phyloP scores from a whole-genome alignment of 2,888 invertebrate species.

The Hirtodrosophila duncani region DNA sequence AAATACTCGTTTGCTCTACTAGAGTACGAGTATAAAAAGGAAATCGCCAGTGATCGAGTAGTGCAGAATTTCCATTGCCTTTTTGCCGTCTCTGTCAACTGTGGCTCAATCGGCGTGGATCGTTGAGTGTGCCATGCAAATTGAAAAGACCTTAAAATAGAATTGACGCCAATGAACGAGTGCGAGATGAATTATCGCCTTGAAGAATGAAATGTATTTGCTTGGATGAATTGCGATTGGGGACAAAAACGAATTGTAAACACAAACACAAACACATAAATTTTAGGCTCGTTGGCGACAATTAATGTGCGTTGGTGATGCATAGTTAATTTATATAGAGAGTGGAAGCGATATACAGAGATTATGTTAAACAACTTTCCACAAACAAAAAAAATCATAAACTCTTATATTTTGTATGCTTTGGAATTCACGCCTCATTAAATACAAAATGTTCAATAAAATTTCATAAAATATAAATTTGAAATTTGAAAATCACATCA shows the following conservation, averaged over 20 bases:
- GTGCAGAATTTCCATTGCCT: conserved; percentile 37
- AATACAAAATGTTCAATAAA: conserved; percentile 30
- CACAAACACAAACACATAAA: conserved; percentile 47
- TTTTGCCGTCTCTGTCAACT: conserved; percentile 24
- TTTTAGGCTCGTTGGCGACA: conserved; percentile 49
- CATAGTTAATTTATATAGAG: conserved; percentile 43
- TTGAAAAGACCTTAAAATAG: conserved; percentile 74
- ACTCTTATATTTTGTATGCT: too few relatives aligned
- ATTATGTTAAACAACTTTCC: conserved; percentile 53
- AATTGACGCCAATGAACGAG: conserved; percentile 61
- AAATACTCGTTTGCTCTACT: too few relatives aligned
- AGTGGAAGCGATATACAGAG: conserved; percentile 17
- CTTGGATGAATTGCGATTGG: conserved; percentile 47
- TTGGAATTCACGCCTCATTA: conserved; percentile 15
- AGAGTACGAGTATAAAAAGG: too few relatives aligned
- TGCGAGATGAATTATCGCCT: conserved; percentile 21
- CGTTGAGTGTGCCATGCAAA: conserved; percentile 57
- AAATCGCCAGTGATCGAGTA: too few relatives aligned
- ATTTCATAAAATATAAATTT: conserved; percentile 39
- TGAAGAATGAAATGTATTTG: conserved; percentile 38
- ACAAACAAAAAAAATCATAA: conserved; percentile 7
- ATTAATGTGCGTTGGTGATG: conserved; percentile 52
- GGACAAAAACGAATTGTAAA: conserved; percentile 26
- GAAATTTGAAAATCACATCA: conserved; percentile 12
- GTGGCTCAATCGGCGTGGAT: conserved; percentile 47